These are phyloP conservation scores for Tyrannus savana DNA, from an alignment of 2,113 vertebrate genomes.

Conservation along the genomic window DNA sequence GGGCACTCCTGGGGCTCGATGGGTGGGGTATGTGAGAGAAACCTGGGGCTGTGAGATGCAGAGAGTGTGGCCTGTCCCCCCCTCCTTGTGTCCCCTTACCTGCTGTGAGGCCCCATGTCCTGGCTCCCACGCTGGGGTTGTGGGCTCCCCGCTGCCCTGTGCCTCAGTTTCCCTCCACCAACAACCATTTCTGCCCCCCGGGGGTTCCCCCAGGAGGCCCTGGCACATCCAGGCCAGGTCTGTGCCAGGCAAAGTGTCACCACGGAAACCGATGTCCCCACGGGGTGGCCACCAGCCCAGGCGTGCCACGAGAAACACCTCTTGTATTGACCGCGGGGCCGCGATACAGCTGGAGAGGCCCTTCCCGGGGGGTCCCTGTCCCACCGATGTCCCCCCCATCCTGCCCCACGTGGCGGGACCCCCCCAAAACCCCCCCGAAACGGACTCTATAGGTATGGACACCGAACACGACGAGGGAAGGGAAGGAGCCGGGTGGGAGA, in stretches of 20 bases:
- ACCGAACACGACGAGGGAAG: constrained; percentile 26
- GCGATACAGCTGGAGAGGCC: constrained; percentile 24
- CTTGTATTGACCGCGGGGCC: constrained; percentile 42
- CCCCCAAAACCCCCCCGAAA: neutral
- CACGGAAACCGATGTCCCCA: neutral
- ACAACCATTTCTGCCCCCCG: neutral
- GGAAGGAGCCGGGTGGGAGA: neutral
- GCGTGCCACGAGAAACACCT: constrained; percentile 52
- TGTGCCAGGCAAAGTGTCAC: neutral
- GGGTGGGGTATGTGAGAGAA: too few species aligned
- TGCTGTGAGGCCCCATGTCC: neutral
- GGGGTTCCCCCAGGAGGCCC: neutral
- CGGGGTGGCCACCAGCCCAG: neutral
- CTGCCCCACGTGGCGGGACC: neutral
- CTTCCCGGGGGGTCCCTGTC: neutral
- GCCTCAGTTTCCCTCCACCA: neutral
- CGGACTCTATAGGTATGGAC: constrained; percentile 14
- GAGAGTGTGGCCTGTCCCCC: neutral
- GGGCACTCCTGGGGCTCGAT: neutral
- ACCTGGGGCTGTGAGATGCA: neutral
- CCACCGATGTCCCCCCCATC: neutral
- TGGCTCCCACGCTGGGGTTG: neutral
- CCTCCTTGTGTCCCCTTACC: neutral
- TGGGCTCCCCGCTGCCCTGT: neutral
- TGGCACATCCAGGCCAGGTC: neutral